These are phyloP conservation scores for Drymonia ruficornis DNA, from an alignment of 2,888 invertebrate genomes.

Conservation along the genomic window DNA sequence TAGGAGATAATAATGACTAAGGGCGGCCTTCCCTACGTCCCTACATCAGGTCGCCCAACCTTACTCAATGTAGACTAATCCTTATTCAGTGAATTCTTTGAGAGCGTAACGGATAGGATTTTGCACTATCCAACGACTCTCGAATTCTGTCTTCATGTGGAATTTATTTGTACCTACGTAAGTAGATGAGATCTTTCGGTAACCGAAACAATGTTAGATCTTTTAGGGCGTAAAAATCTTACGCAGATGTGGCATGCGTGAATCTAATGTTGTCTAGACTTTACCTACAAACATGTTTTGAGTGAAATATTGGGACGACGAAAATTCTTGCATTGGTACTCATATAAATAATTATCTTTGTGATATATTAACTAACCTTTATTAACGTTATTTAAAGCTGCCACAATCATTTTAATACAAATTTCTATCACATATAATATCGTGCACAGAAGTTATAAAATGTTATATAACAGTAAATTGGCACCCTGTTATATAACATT, in stretches of 20 bases:
- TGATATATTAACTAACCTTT: too few species aligned
- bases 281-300: neutral
- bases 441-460: too few species aligned
- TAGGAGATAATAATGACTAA: slow-evolving; percentile 36
- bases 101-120: slow-evolving; percentile 30
- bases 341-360: too few species aligned
- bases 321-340: too few species aligned
- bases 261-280: neutral
- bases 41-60: slow-evolving; percentile 24
- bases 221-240: neutral
- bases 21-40: slow-evolving; percentile 20
- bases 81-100: slow-evolving; percentile 30
- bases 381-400: too few species aligned
- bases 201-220: slow-evolving; percentile 1
- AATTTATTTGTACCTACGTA: slow-evolving; percentile 25
- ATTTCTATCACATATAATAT: too few species aligned
- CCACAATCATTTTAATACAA: too few species aligned
- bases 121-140: slow-evolving; percentile 17
- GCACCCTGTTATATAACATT: too few species aligned
- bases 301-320: neutral
- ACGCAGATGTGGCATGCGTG: neutral
- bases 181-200: neutral
- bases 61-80: slow-evolving; percentile 41
- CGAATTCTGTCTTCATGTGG: slow-evolving; percentile 18
- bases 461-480: too few species aligned